Conservation (phyloP, 2,888 invertebrate genomes). For the Antheraea assamensis region DNA sequence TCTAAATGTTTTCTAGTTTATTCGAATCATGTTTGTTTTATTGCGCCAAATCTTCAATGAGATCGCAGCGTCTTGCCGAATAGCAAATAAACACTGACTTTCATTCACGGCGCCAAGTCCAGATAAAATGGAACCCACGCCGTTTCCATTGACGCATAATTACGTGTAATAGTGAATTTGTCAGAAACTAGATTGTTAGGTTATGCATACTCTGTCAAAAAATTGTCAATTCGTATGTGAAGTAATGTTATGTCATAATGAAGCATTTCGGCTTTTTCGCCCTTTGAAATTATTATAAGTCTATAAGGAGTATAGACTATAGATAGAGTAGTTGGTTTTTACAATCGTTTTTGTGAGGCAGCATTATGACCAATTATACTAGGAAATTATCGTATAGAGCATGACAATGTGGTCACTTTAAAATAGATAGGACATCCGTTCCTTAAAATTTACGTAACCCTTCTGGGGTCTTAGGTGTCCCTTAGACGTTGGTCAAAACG, state of each 20-base stretch:
- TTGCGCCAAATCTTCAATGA: constrained; percentile 11
- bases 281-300: neutral
- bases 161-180: neutral
- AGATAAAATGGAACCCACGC: neutral
- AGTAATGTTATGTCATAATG: neutral
- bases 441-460: too few relatives aligned
- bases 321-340: neutral
- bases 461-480: too few relatives aligned
- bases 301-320: neutral
- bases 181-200: neutral
- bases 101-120: neutral
- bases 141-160: neutral
- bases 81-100: constrained; percentile 4
- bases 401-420: neutral
- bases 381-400: neutral
- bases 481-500: too few relatives aligned
- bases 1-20: constrained; percentile 7
- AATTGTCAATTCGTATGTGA: neutral
- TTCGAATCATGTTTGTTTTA: neutral
- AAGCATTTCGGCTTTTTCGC: neutral
- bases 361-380: neutral
- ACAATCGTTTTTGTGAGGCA: neutral
- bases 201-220: neutral
- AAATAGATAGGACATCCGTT: neutral
- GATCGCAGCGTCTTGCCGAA: constrained; percentile 1